Base-by-base conservation (phyloP, 2,888 invertebrate genomes). In the Romanomermis culicivorax region DNA sequence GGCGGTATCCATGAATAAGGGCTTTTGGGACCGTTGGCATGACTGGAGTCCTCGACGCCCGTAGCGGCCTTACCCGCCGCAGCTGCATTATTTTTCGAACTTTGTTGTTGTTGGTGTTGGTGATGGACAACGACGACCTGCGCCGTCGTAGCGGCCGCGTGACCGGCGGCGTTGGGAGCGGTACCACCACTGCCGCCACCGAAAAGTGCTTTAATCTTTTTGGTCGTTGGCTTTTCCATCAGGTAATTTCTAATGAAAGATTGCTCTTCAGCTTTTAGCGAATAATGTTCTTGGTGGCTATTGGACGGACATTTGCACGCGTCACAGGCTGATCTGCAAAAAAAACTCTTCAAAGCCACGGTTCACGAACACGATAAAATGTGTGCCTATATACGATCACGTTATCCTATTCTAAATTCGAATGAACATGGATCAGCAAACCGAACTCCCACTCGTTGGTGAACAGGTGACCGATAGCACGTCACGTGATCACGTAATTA, bases 1-100 rank as follows among this genome's bases (percentile, higher is more conserved):
- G 80, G 74, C 67, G 80, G 77, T 65, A 79, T 77, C 87, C 87
- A 76, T 64, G 85, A 74, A 72, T 83, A 78, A 49, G 51, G 36
- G 17, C 11, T 11, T 36, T 36, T 7, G 17, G 36, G 36, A 7
- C 17, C 11, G 7, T 36, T 7, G 11, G 36, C 36, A 36, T 36
- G 36, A 11, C 11, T 11, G 11, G 7, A 17, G 11, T 36, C 11
- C 17, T 7, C 11, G 7, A 11, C 11, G 7, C 17, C 11, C 17
- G 7, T 7, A 11, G 7, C 11, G 7, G 7, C 11, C 36, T 36
- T 7, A n/a, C n/a, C n/a, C n/a, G n/a, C n/a, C n/a, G n/a, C n/a
- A n/a, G n/a, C n/a, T n/a, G n/a, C n/a, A n/a, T n/a, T n/a, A n/a
- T n/a, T n/a, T n/a, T n/a, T n/a, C n/a, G n/a, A n/a, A n/a, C n/a